A percentile compares a stretch with the other conserved stretches of the same genome.
These are phyloP conservation scores for Molossus alvarezi DNA, from an alignment of 2,797 vertebrate species.

Conservation along the genomic window DNA sequence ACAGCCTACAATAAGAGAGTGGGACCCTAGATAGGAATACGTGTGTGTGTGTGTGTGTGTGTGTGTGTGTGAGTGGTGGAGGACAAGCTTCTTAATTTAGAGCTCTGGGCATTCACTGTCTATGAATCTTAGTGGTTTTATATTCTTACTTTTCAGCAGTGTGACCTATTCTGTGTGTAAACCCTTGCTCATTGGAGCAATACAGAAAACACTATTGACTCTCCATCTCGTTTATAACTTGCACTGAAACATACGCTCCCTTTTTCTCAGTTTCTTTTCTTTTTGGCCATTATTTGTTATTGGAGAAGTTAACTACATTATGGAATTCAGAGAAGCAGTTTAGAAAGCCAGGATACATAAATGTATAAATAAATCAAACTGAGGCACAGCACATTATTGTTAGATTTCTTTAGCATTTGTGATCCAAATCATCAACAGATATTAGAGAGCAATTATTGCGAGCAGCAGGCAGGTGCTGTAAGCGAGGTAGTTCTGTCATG, in stretches of 20 bases:
- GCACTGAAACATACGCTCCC: conserved; percentile 50
- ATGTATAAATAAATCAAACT: conserved; percentile 63
- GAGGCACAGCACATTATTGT: conserved; percentile 6
- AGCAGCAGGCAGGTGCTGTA: background rate
- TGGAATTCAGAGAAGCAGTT: conserved; percentile 40
- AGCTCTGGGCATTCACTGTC: background rate
- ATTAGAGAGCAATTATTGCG: conserved; percentile 24
- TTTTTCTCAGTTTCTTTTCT: conserved; percentile 48
- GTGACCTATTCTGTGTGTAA: conserved; percentile 31
- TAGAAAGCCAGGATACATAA: conserved; percentile 35
- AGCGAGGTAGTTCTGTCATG: background rate
- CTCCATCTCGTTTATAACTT: conserved; percentile 11
- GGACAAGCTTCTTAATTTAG: background rate
- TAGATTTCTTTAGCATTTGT: conserved; percentile 65
- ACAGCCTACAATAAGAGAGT: background rate
- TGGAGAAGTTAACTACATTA: conserved; percentile 45
- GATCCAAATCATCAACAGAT: conserved; percentile 49
- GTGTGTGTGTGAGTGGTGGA: background rate
- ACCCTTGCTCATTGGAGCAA: background rate
- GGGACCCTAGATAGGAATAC: background rate
- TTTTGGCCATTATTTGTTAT: conserved; percentile 64
- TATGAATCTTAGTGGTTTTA: conserved; percentile 13
- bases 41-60: background rate
- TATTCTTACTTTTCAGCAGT: background rate
- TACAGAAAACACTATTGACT: conserved; percentile 5